Evolutionary conservation across 1,140 invertebrate genomes (phyloP).

Genomic region (Drosophila parabipectinata): DNA sequence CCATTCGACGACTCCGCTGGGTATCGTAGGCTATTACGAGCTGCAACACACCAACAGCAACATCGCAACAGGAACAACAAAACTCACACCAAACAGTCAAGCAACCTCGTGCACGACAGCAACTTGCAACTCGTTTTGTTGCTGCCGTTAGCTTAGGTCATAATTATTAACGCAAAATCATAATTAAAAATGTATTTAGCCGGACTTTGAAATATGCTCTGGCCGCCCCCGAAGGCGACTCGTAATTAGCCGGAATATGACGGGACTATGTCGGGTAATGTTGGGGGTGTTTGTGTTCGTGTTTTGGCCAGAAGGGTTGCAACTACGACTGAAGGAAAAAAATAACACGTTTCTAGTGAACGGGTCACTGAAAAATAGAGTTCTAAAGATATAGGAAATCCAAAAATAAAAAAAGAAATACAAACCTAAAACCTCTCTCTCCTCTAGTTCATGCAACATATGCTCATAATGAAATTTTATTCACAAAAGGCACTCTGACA

Average conservation of each 20-base stretch:
- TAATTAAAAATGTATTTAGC: conserved; percentile 83
- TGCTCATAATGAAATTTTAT: conserved; percentile 10
- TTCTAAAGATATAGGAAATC: too few species aligned
- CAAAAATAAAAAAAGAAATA: too few species aligned
- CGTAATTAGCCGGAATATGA: conserved; percentile 49
- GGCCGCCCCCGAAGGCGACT: conserved; percentile 18
- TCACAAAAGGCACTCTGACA: neutral
- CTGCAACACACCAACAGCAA: conserved; percentile 12
- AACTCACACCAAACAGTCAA: conserved; percentile 3
- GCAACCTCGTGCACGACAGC: conserved; percentile 29
- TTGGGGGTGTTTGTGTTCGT: conserved; percentile 29
- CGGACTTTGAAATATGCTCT: conserved; percentile 63
- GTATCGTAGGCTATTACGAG: conserved; percentile 67
- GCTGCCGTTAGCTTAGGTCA: conserved; percentile 70
- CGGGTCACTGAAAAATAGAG: too few species aligned
- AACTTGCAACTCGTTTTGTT: conserved; percentile 62
- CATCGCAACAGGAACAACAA: conserved; percentile 12
- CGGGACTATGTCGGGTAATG: conserved; percentile 15
- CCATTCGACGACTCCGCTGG: conserved; percentile 67
- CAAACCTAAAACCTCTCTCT: neutral
- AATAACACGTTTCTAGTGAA: neutral
- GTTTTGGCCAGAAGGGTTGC: conserved; percentile 5
- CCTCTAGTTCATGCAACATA: neutral
- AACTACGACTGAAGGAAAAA: neutral
- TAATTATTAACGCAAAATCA: conserved; percentile 78